Evolutionary conservation across 1,140 invertebrate species (phyloP), one percentile per base, ranked within the genome.

Genomic region (Spodoptera litura): DNA sequence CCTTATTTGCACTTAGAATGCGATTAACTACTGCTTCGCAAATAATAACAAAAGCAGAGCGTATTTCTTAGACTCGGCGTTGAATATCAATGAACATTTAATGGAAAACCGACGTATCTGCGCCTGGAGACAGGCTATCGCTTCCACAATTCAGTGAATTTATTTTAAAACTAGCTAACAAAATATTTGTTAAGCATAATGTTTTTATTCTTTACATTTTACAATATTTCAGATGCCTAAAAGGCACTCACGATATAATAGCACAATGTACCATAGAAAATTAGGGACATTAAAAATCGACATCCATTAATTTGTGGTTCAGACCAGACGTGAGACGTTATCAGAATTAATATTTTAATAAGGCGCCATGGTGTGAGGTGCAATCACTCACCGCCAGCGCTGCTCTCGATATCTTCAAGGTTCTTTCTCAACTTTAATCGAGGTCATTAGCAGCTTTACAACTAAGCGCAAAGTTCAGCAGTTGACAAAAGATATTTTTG

Each of bases 331-430:
- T 58, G 25, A 13, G 44, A 72, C 52, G 68, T 72, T 73, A 31
- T 25, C 55, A 73, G 44, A 61, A 61, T 61, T 73, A 79, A 64
- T 78, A 82, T 81, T 80, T 83, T 84, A 81, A 83, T 83, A 84
- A 82, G 74, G 81, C 79, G 55, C 49, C 71, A 89, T 66, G 62
- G 77, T 56, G 59, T 82, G 85, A 80, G 82, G 81, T 77, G 78
- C 72, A 83, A 88, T 88, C 87, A 84, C 76, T 89, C 86, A 88
- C 71, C 64, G 80, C 61, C 64, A 59, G 31, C 70, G 71, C 51
- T 81, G 76, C 78, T 78, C 56, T 49, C 71, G 80, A 82, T 78
- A 75, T 74, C 58, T 74, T 58, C 71, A 73, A 83, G 80, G 53
- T 68, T 79, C 78, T 70, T 62, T 59, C 52, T 49, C 20, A 55